Percentiles rank a stretch among this genome's conserved stretches.
phyloP scores from a whole-genome alignment of 2,113 vertebrate species.

The Catharus bicknelli region DNA sequence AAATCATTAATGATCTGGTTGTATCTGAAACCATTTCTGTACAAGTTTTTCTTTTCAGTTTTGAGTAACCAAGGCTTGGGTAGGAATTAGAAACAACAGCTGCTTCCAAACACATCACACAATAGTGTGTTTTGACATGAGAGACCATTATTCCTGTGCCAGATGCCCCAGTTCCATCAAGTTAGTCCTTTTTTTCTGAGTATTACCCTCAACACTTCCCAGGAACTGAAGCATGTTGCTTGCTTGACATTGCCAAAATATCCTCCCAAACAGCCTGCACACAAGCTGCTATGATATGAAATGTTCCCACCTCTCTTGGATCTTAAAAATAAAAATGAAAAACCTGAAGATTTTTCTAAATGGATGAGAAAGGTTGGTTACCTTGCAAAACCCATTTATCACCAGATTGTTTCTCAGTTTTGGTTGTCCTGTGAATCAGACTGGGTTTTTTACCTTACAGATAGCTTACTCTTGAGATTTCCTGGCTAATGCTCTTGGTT shows the following conservation, averaged over 20 bases:
- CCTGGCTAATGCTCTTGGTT: not conserved
- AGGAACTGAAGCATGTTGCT: slow-evolving; percentile 9
- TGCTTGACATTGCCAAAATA: slow-evolving; percentile 56
- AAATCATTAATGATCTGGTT: not conserved
- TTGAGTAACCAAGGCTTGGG: not conserved
- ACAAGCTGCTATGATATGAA: slow-evolving; percentile 53
- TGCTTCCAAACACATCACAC: slow-evolving; percentile 14
- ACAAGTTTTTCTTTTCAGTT: not conserved
- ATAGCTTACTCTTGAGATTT: not conserved
- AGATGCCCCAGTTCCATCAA: slow-evolving; percentile 43
- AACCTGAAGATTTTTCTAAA: slow-evolving; percentile 23
- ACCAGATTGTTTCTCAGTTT: not conserved
- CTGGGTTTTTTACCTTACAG: not conserved
- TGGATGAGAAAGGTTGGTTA: not conserved
- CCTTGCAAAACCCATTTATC: slow-evolving; percentile 10
- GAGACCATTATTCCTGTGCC: slow-evolving; percentile 21
- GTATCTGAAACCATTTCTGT: not conserved
- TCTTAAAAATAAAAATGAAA: slow-evolving; percentile 36
- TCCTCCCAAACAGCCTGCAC: slow-evolving; percentile 38
- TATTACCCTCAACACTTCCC: slow-evolving; percentile 40
- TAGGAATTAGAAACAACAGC: slow-evolving; percentile 34
- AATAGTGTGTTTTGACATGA: slow-evolving; percentile 39
- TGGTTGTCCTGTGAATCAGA: not conserved
- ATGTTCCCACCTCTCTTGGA: slow-evolving; percentile 35
- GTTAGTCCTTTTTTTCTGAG: not conserved